These are phyloP conservation scores for Congeria kusceri DNA, from an alignment of 2,888 invertebrate genomes.

Conservation along the genomic window DNA sequence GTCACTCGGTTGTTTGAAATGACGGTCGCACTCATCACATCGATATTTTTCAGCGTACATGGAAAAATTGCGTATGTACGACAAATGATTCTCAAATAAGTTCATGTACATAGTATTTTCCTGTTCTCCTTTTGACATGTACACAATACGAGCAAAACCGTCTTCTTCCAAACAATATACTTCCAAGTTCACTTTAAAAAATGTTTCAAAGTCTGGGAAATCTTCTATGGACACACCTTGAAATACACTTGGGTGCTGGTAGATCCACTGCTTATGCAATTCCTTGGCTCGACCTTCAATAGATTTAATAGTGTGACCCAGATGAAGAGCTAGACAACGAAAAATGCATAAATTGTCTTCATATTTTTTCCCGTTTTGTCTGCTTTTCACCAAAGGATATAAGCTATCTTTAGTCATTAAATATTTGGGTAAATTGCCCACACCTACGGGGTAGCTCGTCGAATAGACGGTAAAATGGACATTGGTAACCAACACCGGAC, in stretches of 20 bases:
- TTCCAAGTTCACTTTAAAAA: constrained; percentile 41
- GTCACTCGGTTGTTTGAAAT: constrained; percentile 28
- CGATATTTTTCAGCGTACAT: constrained; percentile 28
- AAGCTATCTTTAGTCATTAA: constrained; percentile 19
- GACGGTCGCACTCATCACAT: constrained; percentile 47
- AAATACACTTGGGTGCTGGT: not conserved
- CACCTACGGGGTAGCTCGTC: constrained; percentile 45
- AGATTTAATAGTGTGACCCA: constrained; percentile 25
- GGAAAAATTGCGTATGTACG: constrained; percentile 9
- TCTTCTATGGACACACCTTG: constrained; percentile 31
- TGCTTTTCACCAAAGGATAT: constrained; percentile 44
- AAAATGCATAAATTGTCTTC: constrained; percentile 48
- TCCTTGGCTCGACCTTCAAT: constrained; percentile 29
- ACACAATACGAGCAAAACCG: too few species aligned
- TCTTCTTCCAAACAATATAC: too few species aligned
- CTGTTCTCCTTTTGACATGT: too few species aligned
- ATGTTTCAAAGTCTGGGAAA: constrained; percentile 35
- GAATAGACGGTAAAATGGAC: constrained; percentile 28
- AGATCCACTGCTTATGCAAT: constrained; percentile 24
- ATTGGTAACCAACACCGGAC: constrained; percentile 60
- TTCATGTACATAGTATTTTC: too few species aligned
- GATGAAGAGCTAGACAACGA: constrained; percentile 48
- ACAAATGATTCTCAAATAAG: too few species aligned
- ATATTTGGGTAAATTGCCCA: constrained; percentile 33
- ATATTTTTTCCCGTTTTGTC: constrained; percentile 28